Base-by-base conservation (phyloP, 2,888 invertebrate genomes). In the Drosophila koepferae region DNA sequence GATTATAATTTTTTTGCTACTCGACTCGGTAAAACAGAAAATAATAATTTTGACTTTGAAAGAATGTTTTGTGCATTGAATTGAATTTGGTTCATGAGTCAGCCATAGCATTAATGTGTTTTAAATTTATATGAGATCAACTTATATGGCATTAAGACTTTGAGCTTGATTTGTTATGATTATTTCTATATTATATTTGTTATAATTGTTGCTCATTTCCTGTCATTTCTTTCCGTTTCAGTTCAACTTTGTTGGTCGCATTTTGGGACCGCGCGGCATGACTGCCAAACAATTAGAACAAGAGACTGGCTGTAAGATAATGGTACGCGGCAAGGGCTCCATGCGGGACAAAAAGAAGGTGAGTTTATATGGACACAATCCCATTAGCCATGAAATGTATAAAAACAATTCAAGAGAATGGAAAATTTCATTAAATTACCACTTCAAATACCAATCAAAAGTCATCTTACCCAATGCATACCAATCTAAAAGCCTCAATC, bases 261-360 rank as follows among this genome's bases (percentile, higher is more conserved):
- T 99, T 94, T 95, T 99, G 92, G 99, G 99, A 62, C 99, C 99
- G 82, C 96, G 99, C 91, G 99, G 99, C 88, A 99, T 99, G 99
- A 99, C 99, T 83, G 99, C 99, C 63, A 99, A 99, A 94, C 99
- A 99, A 95, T 94, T 99, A 93, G 99, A 99, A 94, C 98, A 99
- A 94, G 99, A 99, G 95, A 99, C 99, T 91, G 99, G 99, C 90
- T 99, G 99, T 95, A 99, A 99, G 96, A 99, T 99, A 92, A 99
- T 99, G 99, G 99, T 99, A 92, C 96, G 99, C 95, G 99, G 99
- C 93, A 98, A 98, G 94, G 99, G 99, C 80, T 99, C 99, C 72
- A 99, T 99, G 99, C 95, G 99, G 94, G 99, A 99, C 94, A 99
- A 99, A 95, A 98, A 98, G 95, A 99, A 99, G 98, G 99, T 99